A percentile compares a stretch with the other conserved stretches of the same genome.
phyloP scores from a whole-genome alignment of 2,797 vertebrate species.

The Remorina albescens region DNA sequence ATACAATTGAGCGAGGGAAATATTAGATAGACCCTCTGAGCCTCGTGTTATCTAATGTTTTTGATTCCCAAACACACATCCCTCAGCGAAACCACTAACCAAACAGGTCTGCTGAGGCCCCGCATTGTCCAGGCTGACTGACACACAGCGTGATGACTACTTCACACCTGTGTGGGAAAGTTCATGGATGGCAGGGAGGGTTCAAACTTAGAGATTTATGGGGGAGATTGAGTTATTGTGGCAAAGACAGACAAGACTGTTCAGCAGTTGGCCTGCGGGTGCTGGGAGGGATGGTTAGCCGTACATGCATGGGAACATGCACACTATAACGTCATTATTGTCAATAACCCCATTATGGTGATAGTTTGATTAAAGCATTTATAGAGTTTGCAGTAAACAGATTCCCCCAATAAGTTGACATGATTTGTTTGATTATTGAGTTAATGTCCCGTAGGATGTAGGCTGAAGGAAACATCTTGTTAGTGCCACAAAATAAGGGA shows the following conservation, averaged over 20 bases:
- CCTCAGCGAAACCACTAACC: constrained; percentile 65
- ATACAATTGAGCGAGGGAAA: constrained; percentile 63
- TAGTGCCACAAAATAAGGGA: constrained; percentile 37
- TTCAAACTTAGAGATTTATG: constrained; percentile 68
- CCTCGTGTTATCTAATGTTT: constrained; percentile 63
- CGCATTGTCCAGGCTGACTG: constrained; percentile 67
- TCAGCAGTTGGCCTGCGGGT: constrained; percentile 48
- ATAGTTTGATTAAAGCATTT: constrained; percentile 66
- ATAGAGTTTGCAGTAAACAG: constrained; percentile 49
- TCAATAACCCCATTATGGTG: constrained; percentile 59
- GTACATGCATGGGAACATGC: constrained; percentile 48
- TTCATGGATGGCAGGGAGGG: constrained; percentile 60
- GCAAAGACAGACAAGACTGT: constrained; percentile 56
- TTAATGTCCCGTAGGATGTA: constrained; percentile 47
- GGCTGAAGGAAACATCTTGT: constrained; percentile 55
- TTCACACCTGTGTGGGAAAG: constrained; percentile 77
- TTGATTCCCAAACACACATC: constrained; percentile 51
- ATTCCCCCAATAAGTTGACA: constrained; percentile 54
- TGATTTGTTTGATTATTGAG: constrained; percentile 63
- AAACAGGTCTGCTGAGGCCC: constrained; percentile 76
- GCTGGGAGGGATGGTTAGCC: constrained; percentile 26
- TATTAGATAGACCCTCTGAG: constrained; percentile 31
- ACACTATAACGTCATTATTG: constrained; percentile 56
- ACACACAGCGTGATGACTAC: constrained; percentile 75
- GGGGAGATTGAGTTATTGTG: constrained; percentile 56